Conservation (phyloP, 2,797 vertebrate genomes). For the Clamator glandarius region DNA sequence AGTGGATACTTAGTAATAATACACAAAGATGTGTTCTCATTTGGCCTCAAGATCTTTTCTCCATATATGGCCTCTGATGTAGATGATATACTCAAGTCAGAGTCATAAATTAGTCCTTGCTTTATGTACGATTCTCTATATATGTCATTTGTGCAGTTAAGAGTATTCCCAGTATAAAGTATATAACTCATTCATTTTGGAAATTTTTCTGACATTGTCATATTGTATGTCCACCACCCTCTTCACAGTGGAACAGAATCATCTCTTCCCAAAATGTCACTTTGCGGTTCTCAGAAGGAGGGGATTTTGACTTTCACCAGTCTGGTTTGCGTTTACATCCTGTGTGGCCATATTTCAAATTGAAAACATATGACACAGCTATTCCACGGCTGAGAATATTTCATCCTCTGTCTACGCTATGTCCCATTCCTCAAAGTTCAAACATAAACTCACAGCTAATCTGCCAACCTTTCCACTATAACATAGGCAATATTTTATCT, state of each 20-base stretch:
- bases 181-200: background rate
- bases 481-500: background rate
- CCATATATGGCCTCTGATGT: background rate
- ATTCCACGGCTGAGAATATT: background rate
- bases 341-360: background rate
- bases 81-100: background rate
- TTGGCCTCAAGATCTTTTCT: background rate
- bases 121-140: background rate
- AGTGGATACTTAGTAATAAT: background rate
- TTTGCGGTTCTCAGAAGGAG: background rate
- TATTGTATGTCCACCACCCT: background rate
- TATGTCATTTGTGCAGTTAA: background rate
- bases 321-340: background rate
- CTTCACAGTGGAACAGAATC: background rate
- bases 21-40: background rate
- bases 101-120: background rate
- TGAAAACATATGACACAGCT: background rate
- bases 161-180: background rate
- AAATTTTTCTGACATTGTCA: background rate
- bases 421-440: background rate
- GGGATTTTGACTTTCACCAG: background rate
- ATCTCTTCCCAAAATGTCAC: background rate
- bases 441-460: background rate
- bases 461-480: background rate
- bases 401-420: background rate